Conservation (phyloP, 2,888 invertebrate genomes). For the Diarsia brunnea region DNA sequence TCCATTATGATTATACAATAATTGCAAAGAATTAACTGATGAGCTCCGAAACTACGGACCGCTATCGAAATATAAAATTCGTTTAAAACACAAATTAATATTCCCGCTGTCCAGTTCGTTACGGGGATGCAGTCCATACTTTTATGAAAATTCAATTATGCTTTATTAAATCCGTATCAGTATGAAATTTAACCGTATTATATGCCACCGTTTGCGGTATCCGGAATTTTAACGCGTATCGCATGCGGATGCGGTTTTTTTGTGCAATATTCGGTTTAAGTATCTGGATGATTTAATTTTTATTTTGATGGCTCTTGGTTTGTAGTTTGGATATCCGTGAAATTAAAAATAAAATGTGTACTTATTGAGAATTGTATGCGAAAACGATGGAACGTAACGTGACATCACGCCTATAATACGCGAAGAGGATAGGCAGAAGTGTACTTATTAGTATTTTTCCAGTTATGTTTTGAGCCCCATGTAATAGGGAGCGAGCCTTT, state of each 20-base stretch:
- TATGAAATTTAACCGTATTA: constrained; percentile 61
- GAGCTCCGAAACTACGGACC: constrained; percentile 18
- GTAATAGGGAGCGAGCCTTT: too few relatives aligned
- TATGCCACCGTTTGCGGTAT: constrained; percentile 55
- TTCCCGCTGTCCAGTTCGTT: constrained; percentile 43
- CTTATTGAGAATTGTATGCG: too few relatives aligned
- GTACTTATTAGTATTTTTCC: too few relatives aligned
- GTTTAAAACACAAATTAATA: constrained; percentile 64
- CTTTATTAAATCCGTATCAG: constrained; percentile 67
- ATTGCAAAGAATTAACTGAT: background rate
- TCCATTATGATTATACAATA: background rate
- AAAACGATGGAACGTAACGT: too few relatives aligned
- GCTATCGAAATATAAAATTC: constrained; percentile 39
- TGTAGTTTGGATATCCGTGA: background rate
- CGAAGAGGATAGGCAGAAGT: too few relatives aligned
- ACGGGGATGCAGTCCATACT: constrained; percentile 49
- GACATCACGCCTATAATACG: too few relatives aligned
- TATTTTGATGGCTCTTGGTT: background rate
- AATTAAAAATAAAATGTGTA: background rate
- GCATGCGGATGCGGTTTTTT: constrained; percentile 25
- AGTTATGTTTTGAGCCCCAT: too few relatives aligned
- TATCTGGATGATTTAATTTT: constrained; percentile 3
- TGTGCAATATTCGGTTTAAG: constrained; percentile 17
- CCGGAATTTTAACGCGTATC: constrained; percentile 33
- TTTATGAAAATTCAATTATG: constrained; percentile 69